Base-by-base conservation (phyloP, 1,140 invertebrate genomes). In the Pygmarrhopalites habei region DNA sequence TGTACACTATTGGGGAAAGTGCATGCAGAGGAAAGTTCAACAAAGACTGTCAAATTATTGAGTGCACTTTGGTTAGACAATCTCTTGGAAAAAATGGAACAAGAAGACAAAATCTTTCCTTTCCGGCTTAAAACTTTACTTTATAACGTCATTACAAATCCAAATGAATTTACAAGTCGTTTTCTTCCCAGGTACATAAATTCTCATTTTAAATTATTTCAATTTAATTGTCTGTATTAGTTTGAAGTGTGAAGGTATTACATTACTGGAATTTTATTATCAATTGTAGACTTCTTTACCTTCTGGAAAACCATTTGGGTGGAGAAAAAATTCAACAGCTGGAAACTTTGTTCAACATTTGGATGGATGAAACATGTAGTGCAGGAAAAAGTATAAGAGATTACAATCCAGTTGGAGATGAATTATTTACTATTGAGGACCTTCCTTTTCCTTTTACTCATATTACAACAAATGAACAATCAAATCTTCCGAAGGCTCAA, bases 1-100 rank as follows among this genome's bases (percentile, higher is more conserved):
- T 41, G 39, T n/a, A 26, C n/a, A 25, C 26, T 47, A 7, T 23
- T 67, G 14, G 46, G 39, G 14, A 32, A 64, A 44, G 56, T 67
- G 43, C 61, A 60, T 29, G 7, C 7, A 21, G 32, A 28, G 2
- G 57, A 58, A n/a, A 19, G 21, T 0, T 12, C 25, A 21, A 58
- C 58, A 32, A 19, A 60, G 41, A 30, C 21, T 60, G 39, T 19
- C 3, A 26, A 44, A 35, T 21, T 58, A 1, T 19, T 43, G 2
- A 47, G 28, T 30, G 64, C 61, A 0, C 19, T 58, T 28, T 69
- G 67, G 67, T 28, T 66, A 12, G 51, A 66, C 23, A 21, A 28
- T 0, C 3, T 69, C 23, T 51, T 69, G 26, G 39, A 44, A 23
- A 28, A 44, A 15, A 21, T 66, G 10, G 58, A 61, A 58, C 2